These are phyloP conservation scores for Chrysemys picta DNA, from an alignment of 2,113 vertebrate species.

Conservation along the genomic window DNA sequence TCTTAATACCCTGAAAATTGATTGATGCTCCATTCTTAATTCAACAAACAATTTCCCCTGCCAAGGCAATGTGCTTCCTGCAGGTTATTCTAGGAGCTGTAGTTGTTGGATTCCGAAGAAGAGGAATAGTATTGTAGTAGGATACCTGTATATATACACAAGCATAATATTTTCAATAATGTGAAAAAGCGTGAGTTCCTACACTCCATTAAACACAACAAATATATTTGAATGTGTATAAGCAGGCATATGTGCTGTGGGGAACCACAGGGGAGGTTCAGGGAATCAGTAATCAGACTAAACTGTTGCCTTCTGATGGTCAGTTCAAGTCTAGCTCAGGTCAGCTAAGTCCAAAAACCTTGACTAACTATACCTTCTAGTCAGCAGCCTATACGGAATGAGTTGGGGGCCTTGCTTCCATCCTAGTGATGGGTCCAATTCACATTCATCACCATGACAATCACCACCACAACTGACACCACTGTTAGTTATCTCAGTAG, in stretches of 20 bases:
- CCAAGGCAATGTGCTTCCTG: not conserved
- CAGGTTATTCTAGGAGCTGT: not conserved
- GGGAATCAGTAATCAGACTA: not conserved
- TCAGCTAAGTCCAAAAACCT: not conserved
- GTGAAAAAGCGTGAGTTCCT: fast-evolving
- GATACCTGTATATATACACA: not conserved
- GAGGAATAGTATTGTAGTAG: fast-evolving
- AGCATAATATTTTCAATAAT: fast-evolving
- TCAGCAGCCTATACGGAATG: not conserved
- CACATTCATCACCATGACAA: not conserved
- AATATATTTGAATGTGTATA: fast-evolving
- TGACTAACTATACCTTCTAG: not conserved
- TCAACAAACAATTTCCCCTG: not conserved
- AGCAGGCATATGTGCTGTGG: not conserved
- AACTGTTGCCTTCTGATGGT: not conserved
- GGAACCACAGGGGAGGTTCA: not conserved
- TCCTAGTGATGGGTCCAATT: not conserved
- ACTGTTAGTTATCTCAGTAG: not conserved
- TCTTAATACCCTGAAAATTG: not conserved
- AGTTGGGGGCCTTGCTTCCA: not conserved
- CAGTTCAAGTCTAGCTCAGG: not conserved
- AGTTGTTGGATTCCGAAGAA: not conserved
- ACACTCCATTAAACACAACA: not conserved
- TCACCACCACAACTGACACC: too few species aligned
- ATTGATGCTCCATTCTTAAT: not conserved